phyloP scores from a whole-genome alignment of 2,113 vertebrate genomes.

The Rhinopomastus cyanomelas region DNA sequence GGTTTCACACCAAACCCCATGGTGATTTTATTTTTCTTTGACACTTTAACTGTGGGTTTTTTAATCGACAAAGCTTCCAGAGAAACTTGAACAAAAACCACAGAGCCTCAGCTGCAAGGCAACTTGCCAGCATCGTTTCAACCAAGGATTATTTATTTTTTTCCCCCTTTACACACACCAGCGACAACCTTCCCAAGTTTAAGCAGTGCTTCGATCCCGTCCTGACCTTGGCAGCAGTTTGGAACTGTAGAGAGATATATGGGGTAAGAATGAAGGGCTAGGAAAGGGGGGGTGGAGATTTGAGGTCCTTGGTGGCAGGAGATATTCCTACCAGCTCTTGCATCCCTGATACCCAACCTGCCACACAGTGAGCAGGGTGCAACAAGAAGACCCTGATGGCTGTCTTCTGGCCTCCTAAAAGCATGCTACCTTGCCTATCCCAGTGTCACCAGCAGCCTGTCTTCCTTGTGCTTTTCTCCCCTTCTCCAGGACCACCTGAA shows the following conservation, averaged over 20 bases:
- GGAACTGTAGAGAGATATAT: neutral
- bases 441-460: fast-evolving
- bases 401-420: fast-evolving
- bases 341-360: fast-evolving
- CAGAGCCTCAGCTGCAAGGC: neutral
- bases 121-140: slow-evolving; percentile 7
- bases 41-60: slow-evolving; percentile 15
- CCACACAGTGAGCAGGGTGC: fast-evolving
- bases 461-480: neutral
- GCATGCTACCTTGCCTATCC: neutral
- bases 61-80: neutral
- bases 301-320: neutral
- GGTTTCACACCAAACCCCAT: neutral
- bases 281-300: neutral
- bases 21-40: slow-evolving; percentile 29
- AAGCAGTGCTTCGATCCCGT: fast-evolving
- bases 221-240: neutral
- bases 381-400: fast-evolving
- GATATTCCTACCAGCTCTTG: neutral
- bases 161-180: neutral
- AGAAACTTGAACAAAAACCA: neutral
- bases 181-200: neutral
- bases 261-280: neutral
- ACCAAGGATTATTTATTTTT: neutral
- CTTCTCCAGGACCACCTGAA: neutral